Conservation (phyloP, 2,797 vertebrate species). For the Varecia variegata region DNA sequence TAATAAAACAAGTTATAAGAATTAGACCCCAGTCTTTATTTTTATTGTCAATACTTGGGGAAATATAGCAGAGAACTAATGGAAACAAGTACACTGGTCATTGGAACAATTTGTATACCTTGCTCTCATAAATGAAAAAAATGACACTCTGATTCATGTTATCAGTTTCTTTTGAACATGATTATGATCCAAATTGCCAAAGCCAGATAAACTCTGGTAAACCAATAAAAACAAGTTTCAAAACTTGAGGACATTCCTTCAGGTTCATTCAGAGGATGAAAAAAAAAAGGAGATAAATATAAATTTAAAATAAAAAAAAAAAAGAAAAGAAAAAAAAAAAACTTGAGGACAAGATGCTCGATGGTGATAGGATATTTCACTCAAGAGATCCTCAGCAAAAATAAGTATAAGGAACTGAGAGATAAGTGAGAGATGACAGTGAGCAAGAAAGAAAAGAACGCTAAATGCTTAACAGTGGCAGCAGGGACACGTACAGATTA, state of each 20-base stretch:
- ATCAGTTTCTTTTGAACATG: constrained; percentile 10
- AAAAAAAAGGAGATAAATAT: too few relatives aligned
- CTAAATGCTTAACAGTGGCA: neutral
- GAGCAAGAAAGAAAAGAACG: neutral
- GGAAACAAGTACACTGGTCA: neutral
- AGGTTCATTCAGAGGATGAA: too few relatives aligned
- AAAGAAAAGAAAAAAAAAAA: too few relatives aligned
- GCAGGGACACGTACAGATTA: neutral
- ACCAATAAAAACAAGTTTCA: constrained; percentile 45
- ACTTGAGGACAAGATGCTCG: neutral
- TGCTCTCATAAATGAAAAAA: neutral
- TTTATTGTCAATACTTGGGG: constrained; percentile 38
- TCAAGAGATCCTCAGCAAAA: constrained; percentile 20
- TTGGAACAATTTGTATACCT: neutral
- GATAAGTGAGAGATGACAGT: neutral
- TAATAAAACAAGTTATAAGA: constrained; percentile 39
- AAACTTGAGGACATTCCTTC: neutral
- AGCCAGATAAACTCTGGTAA: neutral
- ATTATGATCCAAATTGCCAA: neutral
- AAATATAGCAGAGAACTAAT: constrained; percentile 43
- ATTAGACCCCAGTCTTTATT: neutral
- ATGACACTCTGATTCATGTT: neutral
- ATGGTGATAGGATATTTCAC: neutral
- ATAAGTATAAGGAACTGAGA: neutral
- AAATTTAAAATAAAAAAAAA: too few relatives aligned